Evolutionary conservation across 2,888 invertebrate species (phyloP).

Genomic region (Ormyrus rosae): DNA sequence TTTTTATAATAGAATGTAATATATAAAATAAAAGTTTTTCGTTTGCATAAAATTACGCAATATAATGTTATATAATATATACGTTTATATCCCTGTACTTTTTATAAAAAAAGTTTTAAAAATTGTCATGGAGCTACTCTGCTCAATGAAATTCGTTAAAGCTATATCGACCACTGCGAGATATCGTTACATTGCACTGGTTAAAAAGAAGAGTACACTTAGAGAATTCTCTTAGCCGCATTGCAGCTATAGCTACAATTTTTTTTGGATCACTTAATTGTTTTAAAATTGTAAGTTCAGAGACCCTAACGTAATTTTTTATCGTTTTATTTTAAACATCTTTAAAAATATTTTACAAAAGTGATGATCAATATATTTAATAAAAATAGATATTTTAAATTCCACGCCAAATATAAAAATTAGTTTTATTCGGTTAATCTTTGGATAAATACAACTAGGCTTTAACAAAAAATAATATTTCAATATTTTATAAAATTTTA

Average conservation of each 20-base stretch:
- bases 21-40: constrained; percentile 50
- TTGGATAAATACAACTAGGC: too few species aligned
- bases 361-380: too few species aligned
- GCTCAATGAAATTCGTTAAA: constrained; percentile 47
- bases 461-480: too few species aligned
- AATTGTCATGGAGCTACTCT: constrained; percentile 44
- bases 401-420: too few species aligned
- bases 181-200: constrained; percentile 52
- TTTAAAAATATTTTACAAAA: too few species aligned
- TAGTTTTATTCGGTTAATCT: too few species aligned
- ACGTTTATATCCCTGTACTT: constrained; percentile 47
- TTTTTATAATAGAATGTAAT: constrained; percentile 38
- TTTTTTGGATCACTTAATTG: neutral
- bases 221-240: constrained; percentile 17
- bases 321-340: too few species aligned
- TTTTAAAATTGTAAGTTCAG: neutral
- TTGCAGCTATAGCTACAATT: neutral
- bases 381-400: too few species aligned
- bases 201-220: constrained; percentile 43
- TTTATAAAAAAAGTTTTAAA: constrained; percentile 35
- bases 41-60: neutral
- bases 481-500: too few species aligned
- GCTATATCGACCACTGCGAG: constrained; percentile 38
- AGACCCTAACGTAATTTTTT: too few species aligned
- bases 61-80: constrained; percentile 20